A percentile compares a stretch with the other conserved stretches of the same genome.
phyloP scores from a whole-genome alignment of 2,888 invertebrate genomes.

The Autographa gamma region DNA sequence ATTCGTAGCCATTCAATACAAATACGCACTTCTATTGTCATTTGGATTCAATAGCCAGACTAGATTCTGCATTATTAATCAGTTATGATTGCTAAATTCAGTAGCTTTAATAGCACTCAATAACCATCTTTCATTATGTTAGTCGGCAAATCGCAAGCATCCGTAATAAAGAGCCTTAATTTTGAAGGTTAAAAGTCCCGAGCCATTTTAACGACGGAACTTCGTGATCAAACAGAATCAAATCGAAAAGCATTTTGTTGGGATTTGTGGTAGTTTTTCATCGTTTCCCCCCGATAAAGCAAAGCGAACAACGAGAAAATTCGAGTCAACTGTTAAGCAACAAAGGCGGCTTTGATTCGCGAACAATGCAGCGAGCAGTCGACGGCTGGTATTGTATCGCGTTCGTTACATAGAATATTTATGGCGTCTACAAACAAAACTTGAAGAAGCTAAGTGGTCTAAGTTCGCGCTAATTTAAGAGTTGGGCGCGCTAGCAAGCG shows the following conservation, averaged over 20 bases:
- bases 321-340: slow-evolving; percentile 69
- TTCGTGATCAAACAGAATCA: slow-evolving; percentile 53
- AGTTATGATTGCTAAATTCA: slow-evolving; percentile 67
- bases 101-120: slow-evolving; percentile 20
- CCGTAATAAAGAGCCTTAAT: slow-evolving; percentile 10
- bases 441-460: slow-evolving; percentile 86
- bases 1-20: slow-evolving; percentile 76
- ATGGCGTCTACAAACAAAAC: slow-evolving; percentile 86
- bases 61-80: slow-evolving; percentile 66
- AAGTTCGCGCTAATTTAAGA: slow-evolving; percentile 88
- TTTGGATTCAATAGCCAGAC: slow-evolving; percentile 71
- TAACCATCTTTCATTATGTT: slow-evolving; percentile 14
- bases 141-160: slow-evolving; percentile 12
- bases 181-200: slow-evolving; percentile 17
- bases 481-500: slow-evolving; percentile 75
- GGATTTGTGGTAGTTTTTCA: slow-evolving; percentile 57
- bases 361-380: slow-evolving; percentile 72
- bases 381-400: slow-evolving; percentile 74
- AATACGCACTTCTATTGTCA: slow-evolving; percentile 75
- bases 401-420: slow-evolving; percentile 82
- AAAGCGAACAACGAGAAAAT: slow-evolving; percentile 64
- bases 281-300: slow-evolving; percentile 57
- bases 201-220: slow-evolving; percentile 47
- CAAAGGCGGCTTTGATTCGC: slow-evolving; percentile 73
- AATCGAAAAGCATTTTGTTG: slow-evolving; percentile 47